Evolutionary conservation across 2,888 invertebrate species (phyloP).

Genomic region (Oxystoma pomonae): DNA sequence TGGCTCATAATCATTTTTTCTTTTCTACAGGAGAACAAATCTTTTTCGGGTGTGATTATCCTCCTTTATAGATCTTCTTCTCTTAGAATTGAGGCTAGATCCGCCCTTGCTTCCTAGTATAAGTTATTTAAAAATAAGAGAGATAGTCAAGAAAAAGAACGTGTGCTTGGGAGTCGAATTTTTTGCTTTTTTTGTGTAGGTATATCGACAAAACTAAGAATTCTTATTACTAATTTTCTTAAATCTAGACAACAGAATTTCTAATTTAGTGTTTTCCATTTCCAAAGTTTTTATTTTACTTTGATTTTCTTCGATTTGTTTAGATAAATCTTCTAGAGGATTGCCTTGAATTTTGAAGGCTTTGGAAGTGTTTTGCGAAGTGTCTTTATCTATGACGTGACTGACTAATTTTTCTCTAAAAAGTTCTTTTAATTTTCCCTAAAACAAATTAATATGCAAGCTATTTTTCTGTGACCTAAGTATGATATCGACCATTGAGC

Average conservation of each 20-base stretch:
- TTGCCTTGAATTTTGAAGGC: conserved; percentile 27
- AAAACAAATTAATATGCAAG: conserved; percentile 6
- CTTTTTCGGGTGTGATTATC: no score
- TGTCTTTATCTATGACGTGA: background rate
- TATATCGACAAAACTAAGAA: background rate
- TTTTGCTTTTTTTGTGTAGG: no score
- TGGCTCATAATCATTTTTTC: no score
- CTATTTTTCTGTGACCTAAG: no score
- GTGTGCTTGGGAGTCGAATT: no score
- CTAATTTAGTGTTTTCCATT: conserved; percentile 27
- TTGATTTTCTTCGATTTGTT: conserved; percentile 30
- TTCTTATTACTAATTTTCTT: conserved; percentile 12
- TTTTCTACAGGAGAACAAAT: no score
- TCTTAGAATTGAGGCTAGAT: no score
- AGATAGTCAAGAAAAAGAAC: no score
- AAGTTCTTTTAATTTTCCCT: conserved; percentile 15
- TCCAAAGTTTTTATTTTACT: conserved; percentile 26
- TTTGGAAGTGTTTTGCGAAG: conserved; percentile 5
- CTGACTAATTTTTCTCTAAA: background rate
- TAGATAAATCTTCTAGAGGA: conserved; percentile 30
- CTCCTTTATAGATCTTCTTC: no score
- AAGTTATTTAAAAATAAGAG: no score
- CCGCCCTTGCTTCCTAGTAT: no score
- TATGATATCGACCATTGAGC: no score
- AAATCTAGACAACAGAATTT: conserved; percentile 23